These are phyloP conservation scores for Heteronetta atricapilla DNA, from an alignment of 2,113 vertebrate species.

Conservation along the genomic window DNA sequence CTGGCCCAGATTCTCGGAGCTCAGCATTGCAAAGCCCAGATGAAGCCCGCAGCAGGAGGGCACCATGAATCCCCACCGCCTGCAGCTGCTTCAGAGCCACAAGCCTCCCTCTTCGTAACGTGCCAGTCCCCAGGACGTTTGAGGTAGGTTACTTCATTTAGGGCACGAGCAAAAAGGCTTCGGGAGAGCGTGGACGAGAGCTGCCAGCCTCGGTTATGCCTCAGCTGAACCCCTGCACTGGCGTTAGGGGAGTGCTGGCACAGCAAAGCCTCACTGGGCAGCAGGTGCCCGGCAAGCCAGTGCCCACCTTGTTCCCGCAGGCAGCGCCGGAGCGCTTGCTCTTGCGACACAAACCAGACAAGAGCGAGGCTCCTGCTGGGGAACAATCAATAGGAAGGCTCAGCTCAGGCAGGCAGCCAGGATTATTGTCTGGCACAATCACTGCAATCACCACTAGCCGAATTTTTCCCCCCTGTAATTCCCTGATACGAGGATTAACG, in stretches of 20 bases:
- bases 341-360: background rate
- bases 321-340: background rate
- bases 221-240: background rate
- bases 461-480: background rate
- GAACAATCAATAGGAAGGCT: background rate
- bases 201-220: background rate
- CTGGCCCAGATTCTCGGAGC: background rate
- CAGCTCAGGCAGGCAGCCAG: background rate
- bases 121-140: background rate
- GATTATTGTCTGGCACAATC: background rate
- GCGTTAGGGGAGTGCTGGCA: background rate
- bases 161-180: background rate
- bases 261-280: background rate
- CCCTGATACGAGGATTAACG: background rate
- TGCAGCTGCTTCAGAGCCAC: background rate
- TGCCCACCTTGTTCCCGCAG: accelerated
- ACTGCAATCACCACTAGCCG: background rate
- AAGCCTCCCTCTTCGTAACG: accelerated
- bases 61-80: background rate
- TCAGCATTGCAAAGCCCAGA: background rate
- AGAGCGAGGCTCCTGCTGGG: accelerated
- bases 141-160: background rate
- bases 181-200: background rate
- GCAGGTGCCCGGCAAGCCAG: background rate
- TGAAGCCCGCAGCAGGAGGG: background rate